Evolutionary conservation across 2,797 vertebrate genomes (phyloP), one percentile per base, ranked within the genome.

Genomic region (Hyperoplus immaculatus): DNA sequence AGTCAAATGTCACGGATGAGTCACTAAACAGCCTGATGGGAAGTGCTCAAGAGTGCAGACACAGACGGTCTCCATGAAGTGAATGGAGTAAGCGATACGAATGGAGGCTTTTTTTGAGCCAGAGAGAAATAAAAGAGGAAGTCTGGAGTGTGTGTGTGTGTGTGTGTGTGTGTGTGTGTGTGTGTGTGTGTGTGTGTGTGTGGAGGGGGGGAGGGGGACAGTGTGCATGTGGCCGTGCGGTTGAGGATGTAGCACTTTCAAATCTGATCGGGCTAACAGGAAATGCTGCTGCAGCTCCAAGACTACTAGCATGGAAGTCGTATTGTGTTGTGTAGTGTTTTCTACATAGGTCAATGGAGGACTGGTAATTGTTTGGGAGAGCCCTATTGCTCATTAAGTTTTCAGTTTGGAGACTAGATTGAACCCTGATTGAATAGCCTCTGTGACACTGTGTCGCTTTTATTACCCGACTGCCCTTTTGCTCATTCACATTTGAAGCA

Each of bases 1-100:
- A 72, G 80, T 90, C 86, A 92, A 92, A 92, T 86, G 83, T 87
- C 89, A 87, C 62, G 82, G 77, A 72, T 90, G 88, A 93, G 89
- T 91, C 89, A 91, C 84, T 77, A 69, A 87, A 73, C 61, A 56
- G 79, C 67, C 83, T 73, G 80, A 85, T 82, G 83, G 83, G 86
- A 86, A 85, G 81, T 80, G 14, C 58, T 72, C 64, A 14, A 55
- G 58, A 54, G 72, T 45, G 68, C 54, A 75, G 69, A 72, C 55
- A 56, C 50, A 36, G 36, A 18, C 73, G 73, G 82, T 87, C 78
- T 77, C 54, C 14, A 29, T 29, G 16, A 45, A 76, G 74, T 74
- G 72, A 66, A 69, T 59, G 39, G 61, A 57, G 72, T 79, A 72
- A 81, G 63, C 13, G 39, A 80, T 43, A 74, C 59, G 72, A 72